phyloP scores from a whole-genome alignment of 2,113 vertebrate species.

The Anolis carolinensis region DNA sequence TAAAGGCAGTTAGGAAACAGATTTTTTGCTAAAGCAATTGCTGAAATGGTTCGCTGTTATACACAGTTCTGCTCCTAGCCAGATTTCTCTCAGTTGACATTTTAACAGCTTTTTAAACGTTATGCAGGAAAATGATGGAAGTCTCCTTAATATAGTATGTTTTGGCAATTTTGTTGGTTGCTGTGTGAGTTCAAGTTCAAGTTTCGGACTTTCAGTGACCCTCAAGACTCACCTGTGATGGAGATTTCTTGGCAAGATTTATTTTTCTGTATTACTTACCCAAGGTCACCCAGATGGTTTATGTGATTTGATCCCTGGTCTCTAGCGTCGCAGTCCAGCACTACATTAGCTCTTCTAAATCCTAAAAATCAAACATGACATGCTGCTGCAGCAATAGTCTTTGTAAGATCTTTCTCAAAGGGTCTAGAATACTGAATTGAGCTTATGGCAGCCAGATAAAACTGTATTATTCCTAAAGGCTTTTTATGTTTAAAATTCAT shows the following conservation, averaged over 20 bases:
- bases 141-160: not conserved
- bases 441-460: too few relatives aligned
- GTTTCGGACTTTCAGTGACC: too few relatives aligned
- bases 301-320: too few relatives aligned
- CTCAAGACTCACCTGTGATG: too few relatives aligned
- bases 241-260: too few relatives aligned
- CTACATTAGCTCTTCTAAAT: not conserved
- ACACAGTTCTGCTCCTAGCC: not conserved
- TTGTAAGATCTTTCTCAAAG: not conserved
- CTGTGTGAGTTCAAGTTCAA: too few relatives aligned
- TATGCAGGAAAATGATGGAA: not conserved
- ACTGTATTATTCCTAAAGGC: too few relatives aligned
- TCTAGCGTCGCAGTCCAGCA: too few relatives aligned
- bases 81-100: not conserved
- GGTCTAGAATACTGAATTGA: too few relatives aligned
- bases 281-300: too few relatives aligned
- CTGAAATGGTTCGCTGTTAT: not conserved
- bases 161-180: not conserved
- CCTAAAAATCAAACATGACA: not conserved
- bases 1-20: not conserved
- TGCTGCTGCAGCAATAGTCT: not conserved
- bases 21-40: not conserved
- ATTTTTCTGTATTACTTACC: too few relatives aligned
- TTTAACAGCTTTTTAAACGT: constrained; percentile 1
- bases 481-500: too few relatives aligned